Percentiles rank a stretch among this genome's conserved stretches.
These are phyloP conservation scores for Echeneis naucrates DNA, from an alignment of 2,797 vertebrate species.

Conservation along the genomic window DNA sequence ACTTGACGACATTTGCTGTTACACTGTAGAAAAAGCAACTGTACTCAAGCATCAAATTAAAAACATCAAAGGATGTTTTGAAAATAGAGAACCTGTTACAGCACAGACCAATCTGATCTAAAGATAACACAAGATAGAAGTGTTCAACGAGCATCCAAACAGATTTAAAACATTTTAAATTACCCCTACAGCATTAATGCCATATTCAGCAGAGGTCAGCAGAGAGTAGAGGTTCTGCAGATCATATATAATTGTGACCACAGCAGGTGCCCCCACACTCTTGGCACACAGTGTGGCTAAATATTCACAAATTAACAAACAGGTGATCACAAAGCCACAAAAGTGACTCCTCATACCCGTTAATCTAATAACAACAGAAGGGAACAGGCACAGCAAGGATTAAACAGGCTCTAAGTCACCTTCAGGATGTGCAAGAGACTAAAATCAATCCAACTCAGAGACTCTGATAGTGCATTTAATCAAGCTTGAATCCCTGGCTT, in stretches of 20 bases:
- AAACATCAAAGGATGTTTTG: not conserved
- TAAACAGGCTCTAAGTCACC: slow-evolving; percentile 75
- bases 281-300: slow-evolving; percentile 51
- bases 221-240: slow-evolving; percentile 49
- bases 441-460: slow-evolving; percentile 74
- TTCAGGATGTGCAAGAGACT: slow-evolving; percentile 78
- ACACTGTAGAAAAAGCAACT: not conserved
- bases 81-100: not conserved
- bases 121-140: not conserved
- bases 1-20: not conserved
- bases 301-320: slow-evolving; percentile 81
- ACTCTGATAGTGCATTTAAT: slow-evolving; percentile 72
- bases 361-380: slow-evolving; percentile 75
- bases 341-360: slow-evolving; percentile 71
- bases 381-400: slow-evolving; percentile 61
- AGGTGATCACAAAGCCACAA: slow-evolving; percentile 76
- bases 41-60: not conserved
- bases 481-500: slow-evolving; percentile 64
- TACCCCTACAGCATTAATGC: not conserved
- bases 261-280: slow-evolving; percentile 36
- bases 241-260: slow-evolving; percentile 23
- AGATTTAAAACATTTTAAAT: not conserved
- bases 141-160: not conserved
- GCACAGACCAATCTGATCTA: not conserved
- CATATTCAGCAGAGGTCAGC: slow-evolving; percentile 54